Evolutionary conservation across 1,140 invertebrate species (phyloP).

Genomic region (Zelostemma sp.): DNA sequence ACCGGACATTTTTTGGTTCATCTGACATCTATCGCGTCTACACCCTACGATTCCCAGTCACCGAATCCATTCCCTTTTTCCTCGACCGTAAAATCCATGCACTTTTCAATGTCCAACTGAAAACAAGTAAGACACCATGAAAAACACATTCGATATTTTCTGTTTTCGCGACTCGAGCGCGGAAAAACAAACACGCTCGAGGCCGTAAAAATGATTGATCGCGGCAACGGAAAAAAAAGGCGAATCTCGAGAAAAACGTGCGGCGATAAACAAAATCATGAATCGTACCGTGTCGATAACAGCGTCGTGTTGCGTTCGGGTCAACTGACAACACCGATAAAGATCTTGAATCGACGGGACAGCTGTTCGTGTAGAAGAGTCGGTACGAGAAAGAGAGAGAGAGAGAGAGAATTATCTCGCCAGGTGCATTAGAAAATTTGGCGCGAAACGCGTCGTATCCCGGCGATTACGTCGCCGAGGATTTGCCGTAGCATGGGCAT

Average conservation of each 20-base stretch:
- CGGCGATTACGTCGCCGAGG: neutral
- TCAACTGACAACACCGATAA: constrained; percentile 33
- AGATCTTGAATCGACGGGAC: constrained; percentile 19
- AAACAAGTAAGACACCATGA: no score
- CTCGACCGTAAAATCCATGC: constrained; percentile 10
- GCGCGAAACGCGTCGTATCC: constrained; percentile 21
- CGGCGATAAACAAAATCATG: no score
- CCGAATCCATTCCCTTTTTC: constrained; percentile 16
- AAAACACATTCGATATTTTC: no score
- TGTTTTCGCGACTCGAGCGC: no score
- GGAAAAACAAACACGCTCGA: no score
- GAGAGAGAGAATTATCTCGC: neutral
- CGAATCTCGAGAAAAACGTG: no score
- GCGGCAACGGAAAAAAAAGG: neutral
- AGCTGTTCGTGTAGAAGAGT: constrained; percentile 31
- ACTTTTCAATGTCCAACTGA: neutral
- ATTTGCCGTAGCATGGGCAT: neutral
- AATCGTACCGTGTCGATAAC: neutral
- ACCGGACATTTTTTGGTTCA: constrained; percentile 68
- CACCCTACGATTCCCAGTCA: constrained; percentile 34
- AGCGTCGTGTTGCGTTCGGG: neutral
- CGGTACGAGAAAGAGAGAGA: no score
- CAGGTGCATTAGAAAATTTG: constrained; percentile 31
- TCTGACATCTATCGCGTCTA: constrained; percentile 43
- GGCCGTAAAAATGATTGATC: neutral